phyloP scores from a whole-genome alignment of 1,140 invertebrate species.

The Trinorchestia longiramus region DNA sequence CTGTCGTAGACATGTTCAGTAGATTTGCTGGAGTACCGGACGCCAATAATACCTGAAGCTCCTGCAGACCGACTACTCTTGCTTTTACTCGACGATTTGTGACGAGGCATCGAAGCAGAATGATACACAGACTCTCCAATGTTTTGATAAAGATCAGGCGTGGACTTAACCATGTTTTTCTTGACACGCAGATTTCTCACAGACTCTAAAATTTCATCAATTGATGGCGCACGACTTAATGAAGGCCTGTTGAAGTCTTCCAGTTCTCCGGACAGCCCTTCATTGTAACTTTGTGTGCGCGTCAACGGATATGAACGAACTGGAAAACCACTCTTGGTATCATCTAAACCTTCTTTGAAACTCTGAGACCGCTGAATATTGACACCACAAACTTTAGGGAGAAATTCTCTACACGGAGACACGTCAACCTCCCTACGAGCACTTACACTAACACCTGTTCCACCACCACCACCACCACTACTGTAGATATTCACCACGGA shows the following conservation, averaged over 20 bases:
- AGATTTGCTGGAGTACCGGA: slow-evolving; percentile 57
- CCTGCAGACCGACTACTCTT: slow-evolving; percentile 55
- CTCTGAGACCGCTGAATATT: slow-evolving; percentile 64
- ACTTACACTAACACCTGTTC: slow-evolving; percentile 51
- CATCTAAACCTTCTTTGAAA: slow-evolving; percentile 65
- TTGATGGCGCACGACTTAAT: slow-evolving; percentile 64
- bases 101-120: slow-evolving; percentile 60
- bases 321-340: slow-evolving; percentile 48
- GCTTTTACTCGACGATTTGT: slow-evolving; percentile 56
- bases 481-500: slow-evolving; percentile 59
- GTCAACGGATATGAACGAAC: slow-evolving; percentile 56
- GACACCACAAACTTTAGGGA: slow-evolving; percentile 56
- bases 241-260: slow-evolving; percentile 59
- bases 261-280: slow-evolving; percentile 64
- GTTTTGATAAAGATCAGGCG: slow-evolving; percentile 61
- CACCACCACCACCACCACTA: slow-evolving; percentile 58
- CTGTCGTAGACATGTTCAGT: slow-evolving; percentile 57
- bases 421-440: slow-evolving; percentile 59
- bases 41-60: slow-evolving; percentile 58
- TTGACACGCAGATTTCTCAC: slow-evolving; percentile 65
- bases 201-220: slow-evolving; percentile 67
- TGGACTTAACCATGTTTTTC: slow-evolving; percentile 66
- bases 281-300: slow-evolving; percentile 64
- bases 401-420: slow-evolving; percentile 57
- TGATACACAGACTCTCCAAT: slow-evolving; percentile 60